A percentile compares a stretch with the other conserved stretches of the same genome.
Conservation (phyloP, 2,797 vertebrate genomes). For the Ceryle rudis region DNA sequence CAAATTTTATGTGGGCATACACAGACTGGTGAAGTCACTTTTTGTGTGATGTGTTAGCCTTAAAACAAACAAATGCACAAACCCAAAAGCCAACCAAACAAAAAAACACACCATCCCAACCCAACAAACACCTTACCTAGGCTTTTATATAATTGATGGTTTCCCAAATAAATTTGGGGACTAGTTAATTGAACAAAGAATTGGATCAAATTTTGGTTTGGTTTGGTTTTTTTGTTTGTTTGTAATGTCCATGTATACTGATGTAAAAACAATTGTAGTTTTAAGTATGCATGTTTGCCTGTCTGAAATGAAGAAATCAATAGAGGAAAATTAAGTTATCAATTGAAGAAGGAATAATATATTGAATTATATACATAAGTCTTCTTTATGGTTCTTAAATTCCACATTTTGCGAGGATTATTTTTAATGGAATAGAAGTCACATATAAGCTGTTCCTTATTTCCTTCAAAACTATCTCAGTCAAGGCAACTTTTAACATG, state of each 20-base stretch:
- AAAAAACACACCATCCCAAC: no score
- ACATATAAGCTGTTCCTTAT: neutral
- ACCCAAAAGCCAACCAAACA: no score
- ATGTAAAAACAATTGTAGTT: neutral
- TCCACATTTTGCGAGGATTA: neutral
- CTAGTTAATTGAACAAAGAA: neutral
- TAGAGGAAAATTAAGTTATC: neutral
- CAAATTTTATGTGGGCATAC: no score
- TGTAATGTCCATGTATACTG: neutral
- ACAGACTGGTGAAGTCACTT: neutral
- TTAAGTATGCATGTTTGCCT: neutral
- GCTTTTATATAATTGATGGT: neutral
- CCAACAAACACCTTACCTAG: neutral
- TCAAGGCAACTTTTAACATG: neutral
- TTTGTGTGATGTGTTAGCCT: neutral
- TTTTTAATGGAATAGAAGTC: neutral
- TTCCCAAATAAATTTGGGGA: neutral
- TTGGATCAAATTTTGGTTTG: neutral
- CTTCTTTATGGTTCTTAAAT: neutral
- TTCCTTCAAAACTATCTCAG: neutral
- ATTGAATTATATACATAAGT: neutral
- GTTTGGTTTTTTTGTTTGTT: no score
- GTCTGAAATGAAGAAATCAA: neutral
- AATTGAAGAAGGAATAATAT: neutral
- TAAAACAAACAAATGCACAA: neutral